Base-by-base conservation (phyloP, 1,140 invertebrate species). In the Eumaeus atala region DNA sequence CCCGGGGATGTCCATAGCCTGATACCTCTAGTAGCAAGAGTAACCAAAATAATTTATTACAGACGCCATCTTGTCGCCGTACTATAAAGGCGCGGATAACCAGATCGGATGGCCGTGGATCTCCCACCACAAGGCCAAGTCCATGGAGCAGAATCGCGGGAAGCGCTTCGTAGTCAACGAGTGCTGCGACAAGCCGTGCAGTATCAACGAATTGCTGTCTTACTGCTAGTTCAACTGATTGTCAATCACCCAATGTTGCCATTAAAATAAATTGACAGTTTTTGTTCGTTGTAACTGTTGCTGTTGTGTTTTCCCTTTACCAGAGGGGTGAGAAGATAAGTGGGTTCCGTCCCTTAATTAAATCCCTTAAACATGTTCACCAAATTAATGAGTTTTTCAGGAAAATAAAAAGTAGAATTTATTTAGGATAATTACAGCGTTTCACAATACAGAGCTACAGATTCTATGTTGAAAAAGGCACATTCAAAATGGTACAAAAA, bases 111-210 rank as follows among this genome's bases (percentile, higher is more conserved):
- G 68, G 66, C 69, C 72, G 0, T 73, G 69, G 75, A 64, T 77
- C 10, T 28, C 72, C 10, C 56, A 58, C 9, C 66, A 75, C 9
- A 67, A 68, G 28, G 75, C 80, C 7, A 66, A 57, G 14, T 59
- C 52, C 12, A 49, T 78, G 57, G 58, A 51, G 0, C 52, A 67
- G 5, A 61, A 67, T 7, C 61, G 80, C 12, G 66, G 69, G 33
- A 84, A 84, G 49, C 59, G 76, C 3, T 62, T 63, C 4, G 67
- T 87, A 6, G 81, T 78, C 50, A 78, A 66, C 35, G 84, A 87
- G 51, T 87, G 84, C 59, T 85, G 84, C 38, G 77, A 80, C 11
- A 83, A 84, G 44, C 56, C 82, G 10, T 87, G 84, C 56, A 75
- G 72, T 14, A 58, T 71, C 14, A 67, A 66, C 52, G 78, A 84